Evolutionary conservation across 2,888 invertebrate species (phyloP).

Genomic region (Lasioglossum morio): DNA sequence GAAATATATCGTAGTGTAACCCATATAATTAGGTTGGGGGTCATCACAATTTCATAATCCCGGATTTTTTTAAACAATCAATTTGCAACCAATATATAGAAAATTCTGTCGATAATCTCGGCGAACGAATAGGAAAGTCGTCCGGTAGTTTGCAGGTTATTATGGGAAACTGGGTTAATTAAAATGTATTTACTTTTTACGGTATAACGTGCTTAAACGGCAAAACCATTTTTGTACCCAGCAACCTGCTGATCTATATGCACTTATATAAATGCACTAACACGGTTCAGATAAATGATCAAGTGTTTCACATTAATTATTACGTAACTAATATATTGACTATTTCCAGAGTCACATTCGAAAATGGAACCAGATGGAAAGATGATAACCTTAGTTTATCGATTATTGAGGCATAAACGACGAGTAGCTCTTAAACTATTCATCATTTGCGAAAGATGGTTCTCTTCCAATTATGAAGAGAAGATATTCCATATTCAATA

Average conservation of each 20-base stretch:
- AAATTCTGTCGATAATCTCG: background rate
- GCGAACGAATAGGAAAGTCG: background rate
- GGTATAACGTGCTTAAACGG: background rate
- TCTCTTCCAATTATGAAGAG: background rate
- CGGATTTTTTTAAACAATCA: no score
- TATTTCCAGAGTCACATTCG: background rate
- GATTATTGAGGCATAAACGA: background rate
- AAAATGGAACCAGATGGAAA: background rate
- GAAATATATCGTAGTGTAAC: no score
- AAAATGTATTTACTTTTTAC: background rate
- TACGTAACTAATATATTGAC: background rate
- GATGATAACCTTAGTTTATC: background rate
- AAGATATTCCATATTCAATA: background rate
- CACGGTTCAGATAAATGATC: background rate
- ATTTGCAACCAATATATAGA: no score
- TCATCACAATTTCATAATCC: no score
- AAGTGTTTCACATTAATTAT: background rate
- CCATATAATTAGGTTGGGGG: no score
- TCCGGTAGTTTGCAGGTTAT: background rate
- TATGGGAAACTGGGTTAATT: background rate
- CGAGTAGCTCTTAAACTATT: background rate
- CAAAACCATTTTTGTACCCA: background rate
- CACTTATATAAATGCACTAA: background rate
- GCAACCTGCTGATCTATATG: background rate
- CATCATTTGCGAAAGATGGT: background rate